Evolutionary conservation across 2,113 vertebrate species (phyloP).

Genomic region (Sakesphorus luctuosus): DNA sequence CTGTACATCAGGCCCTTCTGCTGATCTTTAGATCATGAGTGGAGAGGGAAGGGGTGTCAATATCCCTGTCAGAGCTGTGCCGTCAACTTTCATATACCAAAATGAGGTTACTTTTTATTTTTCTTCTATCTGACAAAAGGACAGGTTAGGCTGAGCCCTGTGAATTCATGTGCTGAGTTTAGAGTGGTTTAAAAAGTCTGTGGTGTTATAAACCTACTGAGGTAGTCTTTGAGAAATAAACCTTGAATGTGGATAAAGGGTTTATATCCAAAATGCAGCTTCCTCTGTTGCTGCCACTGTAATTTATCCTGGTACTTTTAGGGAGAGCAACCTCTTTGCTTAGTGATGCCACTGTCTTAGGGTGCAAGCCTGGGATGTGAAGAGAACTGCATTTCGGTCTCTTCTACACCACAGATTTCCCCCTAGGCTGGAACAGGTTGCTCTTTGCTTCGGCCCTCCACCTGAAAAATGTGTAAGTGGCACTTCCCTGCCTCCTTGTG

Average conservation of each 20-base stretch:
- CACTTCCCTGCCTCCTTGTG: conserved; percentile 58
- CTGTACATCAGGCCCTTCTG: not conserved
- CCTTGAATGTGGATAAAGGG: not conserved
- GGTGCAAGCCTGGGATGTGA: not conserved
- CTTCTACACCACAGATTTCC: not conserved
- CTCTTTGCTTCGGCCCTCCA: not conserved
- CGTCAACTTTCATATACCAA: not conserved
- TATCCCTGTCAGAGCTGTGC: not conserved
- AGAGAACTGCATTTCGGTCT: not conserved
- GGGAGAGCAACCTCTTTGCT: not conserved
- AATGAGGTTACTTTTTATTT: not conserved
- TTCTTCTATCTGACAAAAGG: not conserved
- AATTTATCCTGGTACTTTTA: not conserved
- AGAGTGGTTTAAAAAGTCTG: not conserved
- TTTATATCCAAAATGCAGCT: not conserved
- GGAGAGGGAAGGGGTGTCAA: not conserved
- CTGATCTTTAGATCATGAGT: not conserved
- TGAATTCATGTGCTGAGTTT: not conserved
- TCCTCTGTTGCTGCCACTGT: not conserved
- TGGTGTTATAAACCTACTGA: not conserved
- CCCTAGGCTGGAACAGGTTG: not conserved
- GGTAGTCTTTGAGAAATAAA: not conserved
- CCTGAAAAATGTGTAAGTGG: conserved; percentile 1
- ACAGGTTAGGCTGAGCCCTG: not conserved
- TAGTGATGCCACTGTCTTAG: not conserved